These are phyloP conservation scores for Danaus chrysippus DNA, from an alignment of 2,888 invertebrate genomes.

Conservation along the genomic window DNA sequence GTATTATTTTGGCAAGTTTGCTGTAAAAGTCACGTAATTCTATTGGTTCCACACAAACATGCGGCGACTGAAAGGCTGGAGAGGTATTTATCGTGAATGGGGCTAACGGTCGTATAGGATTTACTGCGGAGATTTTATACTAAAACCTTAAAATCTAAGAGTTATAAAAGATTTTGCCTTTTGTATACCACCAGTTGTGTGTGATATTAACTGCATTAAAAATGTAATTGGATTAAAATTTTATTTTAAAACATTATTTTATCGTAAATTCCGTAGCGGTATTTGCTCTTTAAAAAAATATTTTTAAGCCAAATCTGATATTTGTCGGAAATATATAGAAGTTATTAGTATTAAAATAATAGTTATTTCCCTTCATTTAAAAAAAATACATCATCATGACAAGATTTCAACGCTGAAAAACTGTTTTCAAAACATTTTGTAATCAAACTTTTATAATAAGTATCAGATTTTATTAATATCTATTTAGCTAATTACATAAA, in stretches of 20 bases:
- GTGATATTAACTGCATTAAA: constrained; percentile 11
- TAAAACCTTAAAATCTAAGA: constrained; percentile 11
- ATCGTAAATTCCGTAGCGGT: no score
- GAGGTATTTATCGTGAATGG: constrained; percentile 21
- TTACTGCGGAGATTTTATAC: constrained; percentile 29
- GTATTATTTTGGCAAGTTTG: constrained; percentile 11
- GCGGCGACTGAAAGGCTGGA: constrained; percentile 18
- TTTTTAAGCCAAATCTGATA: no score
- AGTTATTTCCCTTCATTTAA: no score
- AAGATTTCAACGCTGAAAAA: no score
- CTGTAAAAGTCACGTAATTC: constrained; percentile 23
- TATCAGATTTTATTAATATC: no score
- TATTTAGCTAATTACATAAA: no score
- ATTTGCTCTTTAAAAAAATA: no score
- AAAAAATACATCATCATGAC: no score
- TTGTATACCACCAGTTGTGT: constrained; percentile 11
- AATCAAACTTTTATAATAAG: no score
- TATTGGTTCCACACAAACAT: constrained; percentile 23
- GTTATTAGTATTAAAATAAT: no score
- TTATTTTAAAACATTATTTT: not conserved
- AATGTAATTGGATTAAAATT: constrained; percentile 1
- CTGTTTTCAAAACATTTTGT: no score
- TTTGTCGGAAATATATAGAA: no score
- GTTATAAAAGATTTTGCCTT: constrained; percentile 13
- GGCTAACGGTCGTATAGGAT: constrained; percentile 30